These are phyloP conservation scores for Stomatorhinus walkeri DNA, from an alignment of 2,797 vertebrate genomes.

Conservation along the genomic window DNA sequence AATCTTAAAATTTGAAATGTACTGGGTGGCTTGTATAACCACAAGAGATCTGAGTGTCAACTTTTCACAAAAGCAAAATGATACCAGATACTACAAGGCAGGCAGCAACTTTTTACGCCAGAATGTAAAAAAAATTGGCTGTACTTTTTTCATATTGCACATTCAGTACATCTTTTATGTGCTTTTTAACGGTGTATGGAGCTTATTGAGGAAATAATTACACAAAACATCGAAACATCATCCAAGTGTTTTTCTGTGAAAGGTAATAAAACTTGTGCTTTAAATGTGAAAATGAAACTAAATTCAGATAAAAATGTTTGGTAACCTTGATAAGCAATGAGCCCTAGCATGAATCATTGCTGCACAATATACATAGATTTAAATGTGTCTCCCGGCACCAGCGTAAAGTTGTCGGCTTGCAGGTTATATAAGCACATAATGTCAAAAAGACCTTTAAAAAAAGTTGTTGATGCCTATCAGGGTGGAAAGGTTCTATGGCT, in stretches of 20 bases:
- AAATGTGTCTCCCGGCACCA: not conserved
- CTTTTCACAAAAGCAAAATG: not conserved
- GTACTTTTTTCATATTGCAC: not conserved
- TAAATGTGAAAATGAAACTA: not conserved
- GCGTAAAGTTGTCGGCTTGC: not conserved
- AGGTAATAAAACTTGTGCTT: not conserved
- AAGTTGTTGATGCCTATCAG: conserved; percentile 4
- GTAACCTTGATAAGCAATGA: not conserved
- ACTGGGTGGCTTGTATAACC: not conserved
- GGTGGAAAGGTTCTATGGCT: not conserved
- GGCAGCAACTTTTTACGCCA: not conserved
- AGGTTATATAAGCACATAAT: not conserved
- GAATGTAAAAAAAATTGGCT: not conserved
- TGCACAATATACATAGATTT: not conserved
- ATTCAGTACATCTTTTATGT: not conserved
- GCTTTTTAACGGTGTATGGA: not conserved
- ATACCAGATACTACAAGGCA: not conserved
- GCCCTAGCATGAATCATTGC: not conserved
- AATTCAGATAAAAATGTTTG: not conserved
- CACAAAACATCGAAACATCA: not conserved
- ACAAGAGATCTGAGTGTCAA: not conserved
- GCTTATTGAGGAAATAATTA: not conserved
- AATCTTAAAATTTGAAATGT: not conserved
- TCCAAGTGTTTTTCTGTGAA: not conserved
- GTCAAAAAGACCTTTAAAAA: not conserved